A percentile compares a stretch with the other conserved stretches of the same genome.
Evolutionary conservation across 1,140 invertebrate species (phyloP).

Genomic region (Caenorhabditis latens): DNA sequence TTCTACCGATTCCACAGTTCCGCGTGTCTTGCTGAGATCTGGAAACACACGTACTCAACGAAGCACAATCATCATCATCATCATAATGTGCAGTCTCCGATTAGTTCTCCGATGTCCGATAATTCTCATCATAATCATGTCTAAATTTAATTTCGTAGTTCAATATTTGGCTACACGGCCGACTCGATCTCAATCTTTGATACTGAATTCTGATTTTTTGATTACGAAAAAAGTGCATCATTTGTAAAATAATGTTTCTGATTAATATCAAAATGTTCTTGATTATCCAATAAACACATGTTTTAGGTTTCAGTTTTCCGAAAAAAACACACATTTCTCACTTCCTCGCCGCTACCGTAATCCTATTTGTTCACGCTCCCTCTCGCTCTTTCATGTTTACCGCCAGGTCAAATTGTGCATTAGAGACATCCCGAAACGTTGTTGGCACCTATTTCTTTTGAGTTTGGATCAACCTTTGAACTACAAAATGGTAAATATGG

Average conservation of each 20-base stretch:
- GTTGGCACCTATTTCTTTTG: neutral
- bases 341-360: neutral
- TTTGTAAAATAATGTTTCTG: too few species aligned
- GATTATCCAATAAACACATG: too few species aligned
- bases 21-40: conserved; percentile 66
- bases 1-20: conserved; percentile 71
- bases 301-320: too few species aligned
- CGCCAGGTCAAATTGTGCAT: conserved; percentile 28
- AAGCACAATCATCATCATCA: conserved; percentile 56
- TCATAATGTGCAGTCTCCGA: conserved; percentile 16
- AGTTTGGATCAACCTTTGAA: conserved; percentile 12
- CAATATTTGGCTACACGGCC: conserved; percentile 8
- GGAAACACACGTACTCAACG: conserved; percentile 64
- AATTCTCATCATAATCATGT: conserved; percentile 8
- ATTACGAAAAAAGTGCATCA: neutral
- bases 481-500: neutral
- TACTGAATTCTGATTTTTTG: neutral
- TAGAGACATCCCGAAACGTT: neutral
- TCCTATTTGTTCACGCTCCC: neutral
- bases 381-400: neutral
- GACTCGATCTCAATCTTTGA: conserved; percentile 24
- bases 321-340: too few species aligned
- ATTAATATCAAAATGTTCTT: too few species aligned
- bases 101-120: conserved; percentile 25
- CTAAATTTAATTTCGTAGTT: neutral